phyloP scores from a whole-genome alignment of 2,888 invertebrate species.

The Drosophila buzzatii region DNA sequence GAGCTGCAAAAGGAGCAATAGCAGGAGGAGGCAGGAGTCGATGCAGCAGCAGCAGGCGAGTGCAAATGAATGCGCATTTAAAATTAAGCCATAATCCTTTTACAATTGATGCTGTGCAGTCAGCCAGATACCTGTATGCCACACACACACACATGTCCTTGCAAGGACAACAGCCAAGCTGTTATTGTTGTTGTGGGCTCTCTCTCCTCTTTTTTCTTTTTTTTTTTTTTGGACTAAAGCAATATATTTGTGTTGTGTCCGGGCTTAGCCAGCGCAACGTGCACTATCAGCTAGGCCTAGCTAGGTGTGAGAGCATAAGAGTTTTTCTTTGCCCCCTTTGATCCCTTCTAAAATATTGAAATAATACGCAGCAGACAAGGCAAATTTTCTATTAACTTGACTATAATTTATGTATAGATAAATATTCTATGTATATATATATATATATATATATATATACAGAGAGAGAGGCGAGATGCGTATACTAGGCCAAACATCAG shows the following conservation, averaged over 20 bases:
- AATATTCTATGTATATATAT: background rate
- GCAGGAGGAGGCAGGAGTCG: conserved; percentile 1
- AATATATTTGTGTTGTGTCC: conserved; percentile 67
- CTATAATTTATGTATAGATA: conserved; percentile 10
- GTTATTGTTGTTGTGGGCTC: conserved; percentile 15
- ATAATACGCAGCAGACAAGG: background rate
- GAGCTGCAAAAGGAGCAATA: background rate
- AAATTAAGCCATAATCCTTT: conserved; percentile 82
- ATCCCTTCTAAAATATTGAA: background rate
- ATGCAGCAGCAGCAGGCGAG: conserved; percentile 28
- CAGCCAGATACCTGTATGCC: conserved; percentile 66
- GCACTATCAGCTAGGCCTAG: conserved; percentile 26
- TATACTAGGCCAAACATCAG: background rate
- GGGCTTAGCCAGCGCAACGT: conserved; percentile 47
- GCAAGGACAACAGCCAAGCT: conserved; percentile 54
- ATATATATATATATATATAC: background rate
- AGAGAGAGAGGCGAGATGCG: too few species aligned
- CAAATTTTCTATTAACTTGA: conserved; percentile 34
- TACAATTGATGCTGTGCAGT: conserved; percentile 81
- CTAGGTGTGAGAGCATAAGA: conserved; percentile 51
- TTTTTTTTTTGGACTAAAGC: conserved; percentile 32
- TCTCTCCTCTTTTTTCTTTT: too few species aligned
- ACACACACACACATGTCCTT: conserved; percentile 33
- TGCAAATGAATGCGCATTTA: conserved; percentile 80
- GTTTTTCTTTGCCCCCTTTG: conserved; percentile 18